A percentile compares a stretch with the other conserved stretches of the same genome.
These are phyloP conservation scores for Apostichopus japonicus DNA, from an alignment of 35 echinoderm and acorn worm species.

Conservation along the genomic window DNA sequence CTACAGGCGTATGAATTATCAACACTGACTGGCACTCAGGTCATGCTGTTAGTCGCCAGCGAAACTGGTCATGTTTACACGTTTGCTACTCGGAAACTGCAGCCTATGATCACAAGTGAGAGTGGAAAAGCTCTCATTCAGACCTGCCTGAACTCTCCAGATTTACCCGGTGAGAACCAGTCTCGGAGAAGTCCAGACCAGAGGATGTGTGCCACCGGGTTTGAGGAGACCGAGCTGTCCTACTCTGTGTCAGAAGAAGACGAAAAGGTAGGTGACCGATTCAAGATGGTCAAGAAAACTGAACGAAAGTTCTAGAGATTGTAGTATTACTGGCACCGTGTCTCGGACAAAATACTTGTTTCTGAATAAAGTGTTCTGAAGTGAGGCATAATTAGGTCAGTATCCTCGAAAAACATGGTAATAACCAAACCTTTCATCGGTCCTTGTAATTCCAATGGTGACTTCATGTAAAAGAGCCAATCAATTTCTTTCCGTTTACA, in stretches of 20 bases:
- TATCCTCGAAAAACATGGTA: too few relatives aligned
- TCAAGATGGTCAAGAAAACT: too few relatives aligned
- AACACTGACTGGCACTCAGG: conserved; percentile 97
- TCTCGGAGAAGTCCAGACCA: conserved; percentile 62
- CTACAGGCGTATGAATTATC: conserved; percentile 96
- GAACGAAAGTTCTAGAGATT: too few relatives aligned
- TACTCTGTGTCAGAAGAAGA: conserved; percentile 93
- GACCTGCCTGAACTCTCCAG: conserved; percentile 97
- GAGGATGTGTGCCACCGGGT: conserved; percentile 97
- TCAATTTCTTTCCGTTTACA: too few relatives aligned
- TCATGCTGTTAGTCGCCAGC: conserved; percentile 97
- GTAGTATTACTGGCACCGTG: too few relatives aligned
- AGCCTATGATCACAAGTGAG: conserved; percentile 99
- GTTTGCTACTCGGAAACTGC: conserved; percentile 96
- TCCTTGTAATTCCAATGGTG: too few relatives aligned
- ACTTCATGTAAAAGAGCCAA: too few relatives aligned
- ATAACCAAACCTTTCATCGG: too few relatives aligned
- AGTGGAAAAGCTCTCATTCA: conserved; percentile 98
- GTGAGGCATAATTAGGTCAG: too few relatives aligned
- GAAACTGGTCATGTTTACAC: conserved; percentile 99
- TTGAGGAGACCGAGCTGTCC: conserved; percentile 95
- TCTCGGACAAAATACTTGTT: too few relatives aligned
- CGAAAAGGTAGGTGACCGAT: conserved; percentile 27
- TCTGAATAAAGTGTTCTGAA: too few relatives aligned
- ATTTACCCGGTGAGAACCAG: conserved; percentile 69